Conservation (phyloP, 2,888 invertebrate genomes). For the Branchipolynoe longqiensis region DNA sequence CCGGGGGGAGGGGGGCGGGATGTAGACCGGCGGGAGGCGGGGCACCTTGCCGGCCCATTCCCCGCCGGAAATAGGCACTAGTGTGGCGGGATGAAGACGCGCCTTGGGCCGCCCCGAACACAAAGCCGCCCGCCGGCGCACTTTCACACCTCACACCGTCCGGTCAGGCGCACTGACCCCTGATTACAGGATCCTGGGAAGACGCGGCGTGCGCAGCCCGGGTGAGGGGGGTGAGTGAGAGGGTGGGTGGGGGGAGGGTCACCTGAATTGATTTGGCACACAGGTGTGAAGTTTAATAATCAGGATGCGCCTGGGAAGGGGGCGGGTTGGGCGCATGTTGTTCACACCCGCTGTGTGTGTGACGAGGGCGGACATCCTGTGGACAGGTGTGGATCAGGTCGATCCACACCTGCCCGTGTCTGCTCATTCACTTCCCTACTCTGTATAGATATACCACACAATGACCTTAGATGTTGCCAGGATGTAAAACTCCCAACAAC, state of each 20-base stretch:
- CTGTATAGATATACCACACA: too few relatives aligned
- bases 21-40: background rate
- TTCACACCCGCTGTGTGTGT: background rate
- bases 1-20: background rate
- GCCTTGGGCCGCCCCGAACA: background rate
- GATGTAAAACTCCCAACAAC: too few relatives aligned
- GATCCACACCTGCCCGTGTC: too few relatives aligned
- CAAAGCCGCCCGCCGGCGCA: background rate
- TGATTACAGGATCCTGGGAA: slow-evolving; percentile 52
- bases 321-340: background rate
- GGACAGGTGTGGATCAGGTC: too few relatives aligned
- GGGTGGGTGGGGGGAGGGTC: background rate
- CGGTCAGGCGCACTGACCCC: slow-evolving; percentile 40
- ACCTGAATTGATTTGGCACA: background rate
- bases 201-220: background rate
- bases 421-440: too few relatives aligned
- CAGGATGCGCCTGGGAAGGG: background rate
- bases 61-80: slow-evolving; percentile 50
- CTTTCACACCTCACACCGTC: slow-evolving; percentile 43
- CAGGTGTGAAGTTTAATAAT: background rate
- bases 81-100: slow-evolving; percentile 52
- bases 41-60: background rate
- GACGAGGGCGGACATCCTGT: background rate
- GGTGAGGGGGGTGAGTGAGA: background rate
- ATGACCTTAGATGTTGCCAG: too few relatives aligned